phyloP scores from a whole-genome alignment of 2,888 invertebrate species.

The Pterostichus niger region DNA sequence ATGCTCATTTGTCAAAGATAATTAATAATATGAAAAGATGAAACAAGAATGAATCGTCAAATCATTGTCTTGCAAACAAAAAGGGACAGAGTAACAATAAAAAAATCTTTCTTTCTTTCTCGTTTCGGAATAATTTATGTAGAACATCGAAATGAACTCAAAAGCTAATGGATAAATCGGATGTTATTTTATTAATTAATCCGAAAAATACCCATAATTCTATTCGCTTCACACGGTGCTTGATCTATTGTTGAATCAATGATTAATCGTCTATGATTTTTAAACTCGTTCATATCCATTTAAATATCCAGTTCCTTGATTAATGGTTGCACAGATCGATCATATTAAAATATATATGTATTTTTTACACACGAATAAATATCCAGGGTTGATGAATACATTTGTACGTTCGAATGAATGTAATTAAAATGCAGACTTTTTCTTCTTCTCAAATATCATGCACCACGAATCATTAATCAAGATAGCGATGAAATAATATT shows the following conservation, averaged over 20 bases:
- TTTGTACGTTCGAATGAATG: slow-evolving; percentile 35
- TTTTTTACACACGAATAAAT: slow-evolving; percentile 58
- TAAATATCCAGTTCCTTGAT: slow-evolving; percentile 53
- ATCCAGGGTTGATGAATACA: slow-evolving; percentile 51
- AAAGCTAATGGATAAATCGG: slow-evolving; percentile 46
- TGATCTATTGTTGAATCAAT: slow-evolving; percentile 62
- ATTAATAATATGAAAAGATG: slow-evolving; percentile 16
- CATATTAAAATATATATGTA: slow-evolving; percentile 57
- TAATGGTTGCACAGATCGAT: slow-evolving; percentile 44
- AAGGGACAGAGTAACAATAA: not conserved
- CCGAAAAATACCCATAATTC: slow-evolving; percentile 61
- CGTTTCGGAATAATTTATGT: slow-evolving; percentile 50
- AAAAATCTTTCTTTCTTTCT: slow-evolving; percentile 20
- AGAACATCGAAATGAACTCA: slow-evolving; percentile 46
- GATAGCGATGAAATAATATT: slow-evolving; percentile 1
- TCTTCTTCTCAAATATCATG: not conserved
- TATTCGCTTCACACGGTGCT: slow-evolving; percentile 37
- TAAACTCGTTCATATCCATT: slow-evolving; percentile 61
- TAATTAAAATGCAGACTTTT: slow-evolving; percentile 44
- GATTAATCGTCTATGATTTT: slow-evolving; percentile 64
- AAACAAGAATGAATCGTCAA: slow-evolving; percentile 31
- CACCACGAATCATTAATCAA: slow-evolving; percentile 25
- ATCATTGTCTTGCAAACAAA: slow-evolving; percentile 43
- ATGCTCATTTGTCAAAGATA: slow-evolving; percentile 20
- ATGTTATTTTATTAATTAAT: slow-evolving; percentile 62